Evolutionary conservation across 2,113 vertebrate genomes (phyloP).

Genomic region (Guaruba guarouba): DNA sequence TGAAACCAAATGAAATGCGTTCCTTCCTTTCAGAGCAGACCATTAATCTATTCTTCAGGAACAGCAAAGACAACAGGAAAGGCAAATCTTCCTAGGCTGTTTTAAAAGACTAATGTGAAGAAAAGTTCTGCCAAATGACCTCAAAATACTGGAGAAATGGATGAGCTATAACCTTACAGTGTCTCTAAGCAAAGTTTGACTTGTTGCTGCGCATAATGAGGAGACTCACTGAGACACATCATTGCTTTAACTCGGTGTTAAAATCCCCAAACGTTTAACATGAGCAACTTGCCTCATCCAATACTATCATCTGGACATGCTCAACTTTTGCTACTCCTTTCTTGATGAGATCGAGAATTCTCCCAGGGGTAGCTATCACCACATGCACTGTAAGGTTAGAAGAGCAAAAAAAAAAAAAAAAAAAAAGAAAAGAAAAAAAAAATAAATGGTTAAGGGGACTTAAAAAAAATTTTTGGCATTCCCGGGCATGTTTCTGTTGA

Average conservation of each 20-base stretch:
- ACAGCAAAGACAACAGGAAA: neutral
- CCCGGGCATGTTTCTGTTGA: rapidly evolving
- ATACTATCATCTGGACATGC: constrained; percentile 97
- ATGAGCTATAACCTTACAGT: neutral
- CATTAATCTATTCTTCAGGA: neutral
- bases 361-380: constrained; percentile 96
- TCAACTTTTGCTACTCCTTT: constrained; percentile 98
- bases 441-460: neutral
- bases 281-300: constrained; percentile 88
- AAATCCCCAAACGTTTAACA: neutral
- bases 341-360: constrained; percentile 99
- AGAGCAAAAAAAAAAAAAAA: neutral
- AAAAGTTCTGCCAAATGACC: neutral
- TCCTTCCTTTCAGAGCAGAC: neutral
- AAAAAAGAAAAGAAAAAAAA: neutral
- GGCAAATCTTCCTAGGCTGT: neutral
- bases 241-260: neutral
- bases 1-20: neutral
- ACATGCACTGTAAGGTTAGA: constrained; percentile 86
- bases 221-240: neutral
- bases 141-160: neutral
- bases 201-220: neutral
- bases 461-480: neutral
- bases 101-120: neutral
- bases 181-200: neutral